Evolutionary conservation across 2,888 invertebrate species (phyloP), one percentile per base, ranked within the genome.

Genomic region (Morpho deidamia): DNA sequence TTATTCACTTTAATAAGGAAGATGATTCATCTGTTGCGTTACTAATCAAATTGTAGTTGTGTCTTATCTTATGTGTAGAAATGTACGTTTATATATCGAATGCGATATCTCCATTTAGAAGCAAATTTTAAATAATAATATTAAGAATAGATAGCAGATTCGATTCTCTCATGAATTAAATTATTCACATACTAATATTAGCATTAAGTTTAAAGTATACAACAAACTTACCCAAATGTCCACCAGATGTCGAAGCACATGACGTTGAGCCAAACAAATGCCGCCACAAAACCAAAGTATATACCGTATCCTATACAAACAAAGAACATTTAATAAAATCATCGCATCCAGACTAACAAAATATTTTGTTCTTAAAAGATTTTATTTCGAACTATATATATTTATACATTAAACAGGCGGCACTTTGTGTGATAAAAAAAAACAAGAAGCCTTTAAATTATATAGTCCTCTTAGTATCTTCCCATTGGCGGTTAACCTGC

Each of bases 191-290:
- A 46, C 37, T 48, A 49, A 58, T 49, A 58, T 62, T 63, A 54
- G 58, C 34, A 34, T 46, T 9, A 50, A 49, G 35, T 11, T 33
- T 41, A 51, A 53, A 37, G 48, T 50, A 63, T 61, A 63, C 62
- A 66, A 68, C 61, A 62, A 67, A 56, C 92, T 92, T 80, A 95
- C 95, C 94, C 93, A 79, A 95, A 94, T 68, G 94, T 95, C 91
- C 93, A 93, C 94, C 94, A 95, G 78, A 95, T 94, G 90, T 95
- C 95, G 84, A 94, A 93, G 76, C 94, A 94, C 92, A 94, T 95
- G 72, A 95, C 92, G 83, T 94, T 94, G 71, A 95, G 91, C 95
- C 95, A 95, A 50, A 92, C 91, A 75, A 95, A 95, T 47, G 94
- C 92, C 8, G 93, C 92, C 70, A 94, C 90, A 71, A 94, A 92